phyloP scores from a whole-genome alignment of 2,797 vertebrate species.

The Coendou prehensilis region DNA sequence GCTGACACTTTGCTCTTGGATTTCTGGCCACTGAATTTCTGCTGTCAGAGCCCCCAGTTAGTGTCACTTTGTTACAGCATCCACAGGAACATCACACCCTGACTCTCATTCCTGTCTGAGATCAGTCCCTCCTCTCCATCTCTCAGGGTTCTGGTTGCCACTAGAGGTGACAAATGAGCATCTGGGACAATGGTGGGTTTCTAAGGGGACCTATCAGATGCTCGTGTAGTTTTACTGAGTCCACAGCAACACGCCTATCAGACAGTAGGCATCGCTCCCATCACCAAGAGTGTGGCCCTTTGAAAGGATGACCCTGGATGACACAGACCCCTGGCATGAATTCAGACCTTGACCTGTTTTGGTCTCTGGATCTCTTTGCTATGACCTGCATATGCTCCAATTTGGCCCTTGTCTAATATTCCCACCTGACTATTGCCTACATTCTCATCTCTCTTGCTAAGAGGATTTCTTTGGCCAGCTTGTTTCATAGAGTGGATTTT shows the following conservation, averaged over 20 bases:
- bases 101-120: not conserved
- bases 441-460: not conserved
- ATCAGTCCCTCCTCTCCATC: not conserved
- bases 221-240: fast-evolving
- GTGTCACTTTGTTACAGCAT: not conserved
- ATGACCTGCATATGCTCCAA: not conserved
- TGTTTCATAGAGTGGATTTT: too few relatives aligned
- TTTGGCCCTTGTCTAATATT: too few relatives aligned
- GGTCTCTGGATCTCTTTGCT: not conserved
- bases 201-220: not conserved
- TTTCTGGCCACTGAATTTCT: not conserved
- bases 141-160: not conserved
- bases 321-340: not conserved
- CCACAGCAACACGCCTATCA: too few relatives aligned
- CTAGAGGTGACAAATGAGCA: not conserved
- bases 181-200: fast-evolving
- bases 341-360: not conserved
- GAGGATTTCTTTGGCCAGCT: not conserved
- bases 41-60: not conserved
- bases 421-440: too few relatives aligned
- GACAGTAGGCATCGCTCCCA: not conserved
- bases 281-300: not conserved
- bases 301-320: fast-evolving
- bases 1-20: not conserved
- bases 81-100: too few relatives aligned